Percentiles rank a stretch among this genome's conserved stretches.
Evolutionary conservation across 2,113 vertebrate genomes (phyloP).

Genomic region (Crypturellus undulatus): DNA sequence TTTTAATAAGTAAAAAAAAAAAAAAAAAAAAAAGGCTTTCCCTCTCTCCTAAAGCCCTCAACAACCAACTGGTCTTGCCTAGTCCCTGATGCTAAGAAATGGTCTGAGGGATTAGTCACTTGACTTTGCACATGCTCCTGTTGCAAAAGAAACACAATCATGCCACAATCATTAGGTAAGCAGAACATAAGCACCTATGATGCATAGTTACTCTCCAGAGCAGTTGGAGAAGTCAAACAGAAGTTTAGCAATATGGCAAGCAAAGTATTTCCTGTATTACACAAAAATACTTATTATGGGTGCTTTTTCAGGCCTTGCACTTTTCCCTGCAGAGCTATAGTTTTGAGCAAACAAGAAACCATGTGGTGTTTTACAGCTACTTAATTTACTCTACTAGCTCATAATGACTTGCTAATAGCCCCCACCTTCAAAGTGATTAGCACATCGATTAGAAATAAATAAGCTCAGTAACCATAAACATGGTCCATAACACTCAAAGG

Average conservation of each 20-base stretch:
- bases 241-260: neutral
- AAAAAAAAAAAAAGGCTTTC: neutral
- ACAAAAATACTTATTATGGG: neutral
- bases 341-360: neutral
- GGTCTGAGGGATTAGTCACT: neutral
- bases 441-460: conserved; percentile 1
- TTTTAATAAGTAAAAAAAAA: neutral
- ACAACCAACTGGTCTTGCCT: neutral
- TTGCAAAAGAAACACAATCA: neutral
- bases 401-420: neutral
- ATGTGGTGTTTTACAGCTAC: neutral
- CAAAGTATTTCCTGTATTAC: neutral
- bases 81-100: neutral
- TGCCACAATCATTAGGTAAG: neutral
- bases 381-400: conserved; percentile 18
- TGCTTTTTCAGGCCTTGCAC: neutral
- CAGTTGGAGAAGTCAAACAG: neutral
- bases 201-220: neutral
- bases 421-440: neutral
- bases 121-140: neutral
- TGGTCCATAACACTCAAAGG: neutral
- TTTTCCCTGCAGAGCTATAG: neutral
- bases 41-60: neutral
- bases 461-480: conserved; percentile 10
- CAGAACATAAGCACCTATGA: accelerated